Evolutionary conservation across 2,113 vertebrate genomes (phyloP), one percentile per base, ranked within the genome.

Genomic region (Eleginops maclovinus): DNA sequence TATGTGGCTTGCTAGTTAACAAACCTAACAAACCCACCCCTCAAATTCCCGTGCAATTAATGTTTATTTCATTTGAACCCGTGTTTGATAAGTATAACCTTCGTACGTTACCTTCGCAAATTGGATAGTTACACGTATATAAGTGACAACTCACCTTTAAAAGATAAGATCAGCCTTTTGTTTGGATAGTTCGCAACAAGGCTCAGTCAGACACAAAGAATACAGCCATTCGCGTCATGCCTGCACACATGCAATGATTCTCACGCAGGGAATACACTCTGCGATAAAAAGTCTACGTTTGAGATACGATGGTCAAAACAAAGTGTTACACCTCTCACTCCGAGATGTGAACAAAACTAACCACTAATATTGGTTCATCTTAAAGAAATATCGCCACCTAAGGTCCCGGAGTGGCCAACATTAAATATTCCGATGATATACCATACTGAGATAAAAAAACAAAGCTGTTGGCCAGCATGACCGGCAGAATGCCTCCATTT

Each of bases 231-330:
- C 4, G 9, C n/a, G 63, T 14, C n/a, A 50, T 10, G 26, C 26
- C 7, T 56, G 41, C 8, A 47, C 36, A 19, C 16, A 4, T 36
- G 2, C 19, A 16, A 24, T 14, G 41, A 31, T 16, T 15, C 21
- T 9, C 9, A 6, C 1, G 8, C 1, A 44, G 5, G 3, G 4
- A 10, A 11, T 15, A 21, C 0, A 21, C 1, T 19, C 5, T 21
- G 7, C 28, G 8, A 67, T 49, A 3, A 28, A 4, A 3, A 4
- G 9, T 3, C 10, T 21, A 28, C 12, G 14, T 22, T 10, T 17
- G 40, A 9, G 16, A 1, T 8, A 16, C 6, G 31, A 36, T 36
- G 31, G 2, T 8, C 1, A 66, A 51, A 66, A 3, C 17, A 12
- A 40, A 6, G 41, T 21, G 9, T 26, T 24, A 11, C 2, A n/a